Conservation (phyloP, 2,113 vertebrate species). For the Hydropotes inermis region DNA sequence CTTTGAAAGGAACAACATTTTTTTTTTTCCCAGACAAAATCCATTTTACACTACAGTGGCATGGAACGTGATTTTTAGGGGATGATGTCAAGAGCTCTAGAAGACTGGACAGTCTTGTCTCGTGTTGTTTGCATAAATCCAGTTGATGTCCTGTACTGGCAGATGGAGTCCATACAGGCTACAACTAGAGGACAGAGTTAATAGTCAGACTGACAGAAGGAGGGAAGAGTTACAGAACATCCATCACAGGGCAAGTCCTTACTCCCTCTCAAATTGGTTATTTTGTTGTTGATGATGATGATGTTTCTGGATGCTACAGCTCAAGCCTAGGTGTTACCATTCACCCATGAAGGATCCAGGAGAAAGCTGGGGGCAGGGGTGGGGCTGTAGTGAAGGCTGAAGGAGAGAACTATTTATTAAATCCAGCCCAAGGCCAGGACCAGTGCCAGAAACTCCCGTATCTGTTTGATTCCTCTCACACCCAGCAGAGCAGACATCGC, state of each 20-base stretch:
- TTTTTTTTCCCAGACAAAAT: background rate
- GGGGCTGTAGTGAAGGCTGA: background rate
- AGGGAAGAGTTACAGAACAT: background rate
- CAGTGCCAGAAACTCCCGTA: background rate
- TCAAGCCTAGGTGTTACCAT: background rate
- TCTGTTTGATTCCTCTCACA: background rate
- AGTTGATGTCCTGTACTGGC: background rate
- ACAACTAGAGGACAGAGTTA: background rate
- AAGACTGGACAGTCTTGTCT: background rate
- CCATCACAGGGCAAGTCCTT: background rate
- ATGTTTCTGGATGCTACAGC: background rate
- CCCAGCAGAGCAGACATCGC: background rate
- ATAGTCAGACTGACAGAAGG: no score
- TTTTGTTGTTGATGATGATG: background rate
- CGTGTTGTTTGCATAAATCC: background rate
- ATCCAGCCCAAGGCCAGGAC: background rate
- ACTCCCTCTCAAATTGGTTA: no score
- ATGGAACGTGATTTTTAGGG: background rate
- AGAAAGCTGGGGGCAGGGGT: background rate
- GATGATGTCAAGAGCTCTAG: background rate
- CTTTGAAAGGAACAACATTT: background rate
- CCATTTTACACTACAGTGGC: background rate
- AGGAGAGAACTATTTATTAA: background rate
- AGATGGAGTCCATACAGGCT: background rate
- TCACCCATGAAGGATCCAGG: background rate